A percentile compares a stretch with the other conserved stretches of the same genome.
Conservation (phyloP, 2,888 invertebrate genomes). For the Balanococcus diminutus region DNA sequence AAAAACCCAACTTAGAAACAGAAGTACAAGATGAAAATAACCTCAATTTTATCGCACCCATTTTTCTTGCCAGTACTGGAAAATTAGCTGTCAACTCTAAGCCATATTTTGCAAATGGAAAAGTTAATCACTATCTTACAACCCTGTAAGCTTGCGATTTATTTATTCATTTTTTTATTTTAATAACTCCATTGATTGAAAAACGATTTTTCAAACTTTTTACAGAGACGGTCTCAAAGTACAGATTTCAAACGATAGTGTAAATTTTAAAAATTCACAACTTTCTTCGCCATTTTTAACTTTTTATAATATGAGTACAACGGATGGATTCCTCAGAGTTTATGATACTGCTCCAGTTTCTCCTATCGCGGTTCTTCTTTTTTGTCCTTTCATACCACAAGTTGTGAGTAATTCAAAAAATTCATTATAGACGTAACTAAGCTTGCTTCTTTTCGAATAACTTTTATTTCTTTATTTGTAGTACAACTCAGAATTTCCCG, state of each 20-base stretch:
- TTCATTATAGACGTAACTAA: no score
- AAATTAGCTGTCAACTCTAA: constrained; percentile 47
- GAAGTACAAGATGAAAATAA: background rate
- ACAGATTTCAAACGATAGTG: constrained; percentile 44
- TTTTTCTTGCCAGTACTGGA: constrained; percentile 32
- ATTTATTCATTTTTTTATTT: background rate
- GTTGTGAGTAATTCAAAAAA: constrained; percentile 3
- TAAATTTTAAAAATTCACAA: constrained; percentile 43
- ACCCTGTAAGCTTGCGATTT: constrained; percentile 18
- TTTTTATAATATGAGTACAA: constrained; percentile 46
- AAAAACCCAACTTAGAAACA: background rate
- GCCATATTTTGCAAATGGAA: constrained; percentile 28
- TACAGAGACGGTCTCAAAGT: constrained; percentile 42
- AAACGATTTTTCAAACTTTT: no score
- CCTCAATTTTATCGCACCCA: constrained; percentile 2
- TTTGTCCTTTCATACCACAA: constrained; percentile 37
- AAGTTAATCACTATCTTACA: constrained; percentile 43
- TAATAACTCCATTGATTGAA: background rate
- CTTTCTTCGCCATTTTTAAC: constrained; percentile 47
- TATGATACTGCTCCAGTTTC: constrained; percentile 44
- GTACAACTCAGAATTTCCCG: background rate
- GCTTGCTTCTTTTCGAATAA: no score
- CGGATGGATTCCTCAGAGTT: constrained; percentile 46
- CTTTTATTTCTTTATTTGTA: background rate
- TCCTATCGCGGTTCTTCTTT: constrained; percentile 39